These are phyloP conservation scores for Caenorhabditis sp. DNA, from an alignment of 2,888 invertebrate species.

Conservation along the genomic window DNA sequence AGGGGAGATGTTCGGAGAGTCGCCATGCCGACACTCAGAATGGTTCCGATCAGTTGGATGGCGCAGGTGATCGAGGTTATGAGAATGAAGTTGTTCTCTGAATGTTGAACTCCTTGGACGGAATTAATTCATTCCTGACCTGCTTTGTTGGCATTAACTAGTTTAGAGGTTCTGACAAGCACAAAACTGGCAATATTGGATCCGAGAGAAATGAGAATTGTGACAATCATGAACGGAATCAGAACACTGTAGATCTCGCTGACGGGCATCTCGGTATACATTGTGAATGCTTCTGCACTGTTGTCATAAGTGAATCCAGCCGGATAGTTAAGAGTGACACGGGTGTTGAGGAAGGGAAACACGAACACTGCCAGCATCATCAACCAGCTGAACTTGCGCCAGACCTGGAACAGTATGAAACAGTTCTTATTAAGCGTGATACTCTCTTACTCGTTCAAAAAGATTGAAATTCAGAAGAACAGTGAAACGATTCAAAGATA, in stretches of 20 bases:
- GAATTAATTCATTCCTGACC: neutral
- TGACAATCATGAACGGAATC: conserved; percentile 39
- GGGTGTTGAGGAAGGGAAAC: conserved; percentile 23
- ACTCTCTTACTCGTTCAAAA: conserved; percentile 25
- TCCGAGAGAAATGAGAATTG: conserved; percentile 9
- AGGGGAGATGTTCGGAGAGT: neutral
- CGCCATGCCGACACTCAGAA: conserved; percentile 22
- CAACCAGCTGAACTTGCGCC: conserved; percentile 24
- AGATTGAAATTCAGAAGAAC: conserved; percentile 24
- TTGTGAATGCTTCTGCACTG: conserved; percentile 5
- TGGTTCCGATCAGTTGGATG: conserved; percentile 28
- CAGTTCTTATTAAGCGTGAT: neutral
- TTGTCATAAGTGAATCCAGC: conserved; percentile 13
- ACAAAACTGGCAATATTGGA: conserved; percentile 26
- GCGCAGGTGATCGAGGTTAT: conserved; percentile 36
- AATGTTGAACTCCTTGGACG: no score
- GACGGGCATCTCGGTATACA: conserved; percentile 13
- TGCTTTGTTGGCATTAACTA: conserved; percentile 19
- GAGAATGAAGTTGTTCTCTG: conserved; percentile 33
- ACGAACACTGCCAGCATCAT: conserved; percentile 12
- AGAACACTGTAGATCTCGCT: conserved; percentile 11
- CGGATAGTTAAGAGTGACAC: conserved; percentile 12
- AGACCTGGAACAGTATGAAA: conserved; percentile 12
- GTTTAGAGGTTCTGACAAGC: conserved; percentile 1
- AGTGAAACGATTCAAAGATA: conserved; percentile 32